phyloP scores from a whole-genome alignment of 2,797 vertebrate species.

The Eulemur coronatus region DNA sequence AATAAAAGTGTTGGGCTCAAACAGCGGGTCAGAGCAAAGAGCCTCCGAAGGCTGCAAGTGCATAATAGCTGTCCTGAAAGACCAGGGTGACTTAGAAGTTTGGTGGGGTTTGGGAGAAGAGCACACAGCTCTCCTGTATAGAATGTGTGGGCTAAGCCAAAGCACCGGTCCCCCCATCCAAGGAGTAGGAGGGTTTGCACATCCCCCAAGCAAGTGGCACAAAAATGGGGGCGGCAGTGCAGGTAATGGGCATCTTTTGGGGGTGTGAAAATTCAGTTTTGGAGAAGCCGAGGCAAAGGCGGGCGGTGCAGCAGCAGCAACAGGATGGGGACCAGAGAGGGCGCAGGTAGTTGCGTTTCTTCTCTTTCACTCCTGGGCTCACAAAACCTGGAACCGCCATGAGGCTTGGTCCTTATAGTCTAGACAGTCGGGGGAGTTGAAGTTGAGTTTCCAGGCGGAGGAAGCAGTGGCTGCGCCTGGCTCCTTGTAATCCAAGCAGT shows the following conservation, averaged over 20 bases:
- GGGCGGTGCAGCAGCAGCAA: constrained; percentile 74
- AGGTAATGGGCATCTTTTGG: constrained; percentile 53
- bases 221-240: constrained; percentile 42
- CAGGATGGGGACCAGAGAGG: constrained; percentile 60
- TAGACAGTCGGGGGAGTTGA: constrained; percentile 98
- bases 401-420: constrained; percentile 99
- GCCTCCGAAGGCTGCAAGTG: constrained; percentile 63
- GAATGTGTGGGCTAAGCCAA: constrained; percentile 20
- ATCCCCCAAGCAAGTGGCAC: constrained; percentile 45
- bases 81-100: constrained; percentile 1
- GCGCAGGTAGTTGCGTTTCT: constrained; percentile 74
- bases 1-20: constrained; percentile 81
- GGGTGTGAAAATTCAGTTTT: constrained; percentile 56
- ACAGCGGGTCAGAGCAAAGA: constrained; percentile 45
- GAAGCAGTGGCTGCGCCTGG: constrained; percentile 92
- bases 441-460: constrained; percentile 98
- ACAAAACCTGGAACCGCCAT: constrained; percentile 99
- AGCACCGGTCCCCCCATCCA: constrained; percentile 41
- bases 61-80: constrained; percentile 58
- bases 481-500: constrained; percentile 99
- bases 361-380: constrained; percentile 81
- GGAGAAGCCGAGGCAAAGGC: constrained; percentile 73
- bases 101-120: not conserved
- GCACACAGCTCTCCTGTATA: not conserved
- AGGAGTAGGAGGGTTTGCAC: not conserved